Percentiles rank a stretch among this genome's conserved stretches.
Conservation (phyloP, 2,888 invertebrate species). For the Abrostola tripartita region DNA sequence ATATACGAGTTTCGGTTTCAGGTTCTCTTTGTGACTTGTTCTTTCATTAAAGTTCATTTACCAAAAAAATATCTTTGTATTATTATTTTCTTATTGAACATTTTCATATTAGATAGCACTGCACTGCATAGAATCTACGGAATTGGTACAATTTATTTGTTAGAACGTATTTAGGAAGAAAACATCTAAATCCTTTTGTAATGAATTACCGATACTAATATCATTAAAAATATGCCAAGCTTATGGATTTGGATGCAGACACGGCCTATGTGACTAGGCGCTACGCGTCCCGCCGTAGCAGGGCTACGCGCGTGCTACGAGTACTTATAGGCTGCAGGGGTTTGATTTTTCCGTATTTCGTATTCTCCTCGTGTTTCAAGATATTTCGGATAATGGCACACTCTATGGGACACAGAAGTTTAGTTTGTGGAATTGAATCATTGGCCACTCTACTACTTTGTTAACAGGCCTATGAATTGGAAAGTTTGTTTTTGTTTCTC, state of each 20-base stretch:
- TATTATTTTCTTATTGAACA: not conserved
- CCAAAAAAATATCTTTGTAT: not conserved
- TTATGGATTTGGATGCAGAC: slow-evolving; percentile 57
- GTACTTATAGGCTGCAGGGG: slow-evolving; percentile 44
- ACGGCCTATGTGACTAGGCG: slow-evolving; percentile 71
- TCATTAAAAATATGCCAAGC: slow-evolving; percentile 9
- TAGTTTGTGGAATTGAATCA: slow-evolving; percentile 53
- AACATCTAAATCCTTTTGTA: too few relatives aligned
- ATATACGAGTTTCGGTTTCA: slow-evolving; percentile 37
- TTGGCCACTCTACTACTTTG: slow-evolving; percentile 39
- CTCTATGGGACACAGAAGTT: slow-evolving; percentile 52
- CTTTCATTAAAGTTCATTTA: slow-evolving; percentile 25
- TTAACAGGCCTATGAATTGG: slow-evolving; percentile 24
- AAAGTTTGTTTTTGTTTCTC: slow-evolving; percentile 18
- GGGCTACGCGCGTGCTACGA: slow-evolving; percentile 65
- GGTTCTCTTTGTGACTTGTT: slow-evolving; percentile 18
- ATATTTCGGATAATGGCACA: slow-evolving; percentile 63
- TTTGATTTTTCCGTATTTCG: slow-evolving; percentile 72
- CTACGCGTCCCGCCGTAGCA: slow-evolving; percentile 67
- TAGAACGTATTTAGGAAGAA: too few relatives aligned
- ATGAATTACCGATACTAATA: too few relatives aligned
- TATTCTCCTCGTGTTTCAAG: slow-evolving; percentile 64
- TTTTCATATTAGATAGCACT: not conserved
- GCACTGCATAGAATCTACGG: too few relatives aligned
- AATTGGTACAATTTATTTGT: too few relatives aligned